A percentile compares a stretch with the other conserved stretches of the same genome.
These are phyloP conservation scores for Arctopsyche grandis DNA, from an alignment of 1,140 invertebrate species.

Conservation along the genomic window DNA sequence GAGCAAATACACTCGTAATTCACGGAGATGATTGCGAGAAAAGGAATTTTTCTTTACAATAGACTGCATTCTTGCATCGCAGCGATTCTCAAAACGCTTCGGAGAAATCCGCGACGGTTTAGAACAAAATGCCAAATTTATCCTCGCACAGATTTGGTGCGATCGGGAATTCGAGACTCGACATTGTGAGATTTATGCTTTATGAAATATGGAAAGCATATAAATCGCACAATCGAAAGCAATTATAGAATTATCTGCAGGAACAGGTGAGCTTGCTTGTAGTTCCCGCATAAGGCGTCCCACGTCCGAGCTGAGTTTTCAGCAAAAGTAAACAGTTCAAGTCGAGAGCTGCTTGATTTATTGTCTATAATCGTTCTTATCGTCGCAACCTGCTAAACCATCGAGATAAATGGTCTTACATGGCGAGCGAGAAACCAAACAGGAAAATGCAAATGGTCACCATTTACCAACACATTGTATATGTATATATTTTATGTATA, in stretches of 20 bases:
- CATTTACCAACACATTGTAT: conserved; percentile 6
- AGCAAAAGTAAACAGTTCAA: conserved; percentile 23
- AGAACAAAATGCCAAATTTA: neutral
- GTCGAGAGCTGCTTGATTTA: conserved; percentile 23
- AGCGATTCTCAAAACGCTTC: neutral
- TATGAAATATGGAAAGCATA: conserved; percentile 20
- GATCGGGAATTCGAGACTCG: no score
- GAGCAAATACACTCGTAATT: conserved; percentile 19
- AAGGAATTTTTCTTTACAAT: conserved; percentile 15
- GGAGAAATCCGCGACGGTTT: neutral
- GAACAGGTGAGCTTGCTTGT: conserved; percentile 33
- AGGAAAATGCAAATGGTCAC: conserved; percentile 19
- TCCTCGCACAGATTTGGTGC: no score
- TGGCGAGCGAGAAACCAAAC: conserved; percentile 16
- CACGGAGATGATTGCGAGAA: conserved; percentile 22
- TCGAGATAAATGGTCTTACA: conserved; percentile 32
- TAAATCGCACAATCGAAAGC: conserved; percentile 33
- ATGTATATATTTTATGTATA: no score
- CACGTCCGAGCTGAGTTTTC: conserved; percentile 18
- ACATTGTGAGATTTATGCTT: neutral
- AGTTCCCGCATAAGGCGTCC: conserved; percentile 29
- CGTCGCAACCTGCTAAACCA: conserved; percentile 25
- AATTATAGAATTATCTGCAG: conserved; percentile 33
- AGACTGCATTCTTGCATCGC: conserved; percentile 12
- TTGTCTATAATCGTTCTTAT: conserved; percentile 31